Evolutionary conservation across 2,888 invertebrate species (phyloP), one percentile per base, ranked within the genome.

Genomic region (Scrobipalpa costella): DNA sequence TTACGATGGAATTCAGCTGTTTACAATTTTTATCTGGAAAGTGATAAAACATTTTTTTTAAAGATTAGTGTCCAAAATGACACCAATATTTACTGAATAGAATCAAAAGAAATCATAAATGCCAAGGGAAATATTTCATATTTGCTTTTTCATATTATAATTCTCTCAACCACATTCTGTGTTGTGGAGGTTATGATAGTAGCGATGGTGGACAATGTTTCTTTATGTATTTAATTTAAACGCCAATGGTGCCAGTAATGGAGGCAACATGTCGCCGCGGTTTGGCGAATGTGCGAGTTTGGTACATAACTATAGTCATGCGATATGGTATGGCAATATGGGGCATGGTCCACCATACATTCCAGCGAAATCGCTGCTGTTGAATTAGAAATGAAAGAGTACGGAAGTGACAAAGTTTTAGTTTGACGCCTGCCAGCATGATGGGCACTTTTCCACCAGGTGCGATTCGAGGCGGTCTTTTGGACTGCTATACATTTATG

Each of bases 211-310:
- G 79, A 84, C 81, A 82, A 77, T 77, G 81, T 80, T 84, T 88
- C 87, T 88, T 88, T 87, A 88, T 86, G 86, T 84, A 84, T 90
- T 89, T 90, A 88, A 89, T 89, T 88, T 87, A 83, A 86, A 81
- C 86, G 74, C 78, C 85, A 78, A 86, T 82, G 84, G 80, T 83
- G 83, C 78, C 82, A 82, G 76, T 81, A 84, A 88, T 84, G 83
- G 84, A 81, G 80, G 79, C 89, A 83, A 78, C 83, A 80, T 90
- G 90, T 85, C 84, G 86, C 88, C 80, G 88, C 79, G 89, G 89
- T 90, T 87, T 87, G 85, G 88, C 85, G 81, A 81, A 82, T 80
- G 77, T 78, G 78, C 80, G 79, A 47, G 59, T 55, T n/a, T 34
- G 13, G 9, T 55, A 34, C 33, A 27, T 55, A 62, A 27, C 7